phyloP scores from a whole-genome alignment of 2,113 vertebrate species.

The Microcebus tavaratra region DNA sequence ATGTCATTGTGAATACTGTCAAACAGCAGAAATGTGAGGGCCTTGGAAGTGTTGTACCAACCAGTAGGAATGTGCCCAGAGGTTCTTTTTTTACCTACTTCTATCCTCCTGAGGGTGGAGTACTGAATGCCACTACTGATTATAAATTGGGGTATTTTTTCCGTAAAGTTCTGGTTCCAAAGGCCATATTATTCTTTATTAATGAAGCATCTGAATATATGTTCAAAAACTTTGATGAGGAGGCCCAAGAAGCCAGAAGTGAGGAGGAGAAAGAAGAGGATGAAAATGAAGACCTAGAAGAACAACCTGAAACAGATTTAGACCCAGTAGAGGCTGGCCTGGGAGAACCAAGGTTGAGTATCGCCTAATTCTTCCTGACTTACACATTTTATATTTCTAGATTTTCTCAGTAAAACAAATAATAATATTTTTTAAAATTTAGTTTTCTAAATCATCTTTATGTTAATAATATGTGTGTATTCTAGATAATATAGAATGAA shows the following conservation, averaged over 20 bases:
- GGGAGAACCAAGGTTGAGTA: background rate
- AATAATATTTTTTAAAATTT: background rate
- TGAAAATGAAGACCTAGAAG: background rate
- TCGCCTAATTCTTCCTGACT: background rate
- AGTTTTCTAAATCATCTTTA: background rate
- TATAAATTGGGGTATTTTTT: slow-evolving; percentile 1
- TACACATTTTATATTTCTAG: background rate
- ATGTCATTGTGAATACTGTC: background rate
- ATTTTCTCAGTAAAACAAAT: background rate
- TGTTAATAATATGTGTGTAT: background rate
- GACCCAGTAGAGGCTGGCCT: background rate
- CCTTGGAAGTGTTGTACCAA: background rate
- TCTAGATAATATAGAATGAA: background rate
- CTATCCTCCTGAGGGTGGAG: background rate
- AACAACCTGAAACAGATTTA: background rate
- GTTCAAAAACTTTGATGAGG: background rate
- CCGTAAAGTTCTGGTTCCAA: background rate
- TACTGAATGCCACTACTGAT: background rate
- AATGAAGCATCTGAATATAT: background rate
- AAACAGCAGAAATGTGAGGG: background rate
- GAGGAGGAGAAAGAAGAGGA: background rate
- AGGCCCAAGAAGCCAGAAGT: background rate
- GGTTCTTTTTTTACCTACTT: background rate
- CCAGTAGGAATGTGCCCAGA: background rate
- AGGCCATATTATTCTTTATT: background rate